Conservation (phyloP, 2,888 invertebrate genomes). For the Iphiclides podalirius region DNA sequence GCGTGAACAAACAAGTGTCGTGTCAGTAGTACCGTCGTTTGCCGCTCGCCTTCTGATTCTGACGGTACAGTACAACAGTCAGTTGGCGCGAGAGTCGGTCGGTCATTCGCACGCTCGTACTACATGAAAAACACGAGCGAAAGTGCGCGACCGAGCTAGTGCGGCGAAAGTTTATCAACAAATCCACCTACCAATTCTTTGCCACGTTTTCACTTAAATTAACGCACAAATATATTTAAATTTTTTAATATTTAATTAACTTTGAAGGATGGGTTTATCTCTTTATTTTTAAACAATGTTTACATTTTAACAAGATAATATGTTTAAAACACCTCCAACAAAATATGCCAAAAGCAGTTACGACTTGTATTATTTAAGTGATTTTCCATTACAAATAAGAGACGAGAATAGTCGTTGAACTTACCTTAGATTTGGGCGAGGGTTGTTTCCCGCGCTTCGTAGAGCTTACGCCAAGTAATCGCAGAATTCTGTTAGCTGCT, state of each 20-base stretch:
- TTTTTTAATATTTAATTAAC: neutral
- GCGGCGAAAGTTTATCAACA: constrained; percentile 60
- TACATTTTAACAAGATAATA: no score
- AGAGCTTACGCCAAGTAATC: constrained; percentile 75
- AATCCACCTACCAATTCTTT: constrained; percentile 25
- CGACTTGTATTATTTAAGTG: no score
- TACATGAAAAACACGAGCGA: constrained; percentile 45
- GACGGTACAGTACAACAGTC: constrained; percentile 9
- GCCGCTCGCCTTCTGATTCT: neutral
- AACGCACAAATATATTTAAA: no score
- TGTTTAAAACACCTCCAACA: no score
- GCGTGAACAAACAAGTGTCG: constrained; percentile 76
- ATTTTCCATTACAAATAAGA: no score
- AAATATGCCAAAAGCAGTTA: no score
- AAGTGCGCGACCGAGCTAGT: constrained; percentile 46
- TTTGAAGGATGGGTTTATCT: no score
- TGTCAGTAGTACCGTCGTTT: constrained; percentile 38
- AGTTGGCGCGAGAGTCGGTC: constrained; percentile 17
- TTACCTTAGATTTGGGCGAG: constrained; percentile 77
- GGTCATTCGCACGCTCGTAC: constrained; percentile 24
- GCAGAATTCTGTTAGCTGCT: constrained; percentile 78
- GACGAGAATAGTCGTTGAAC: constrained; percentile 61
- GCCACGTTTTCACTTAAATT: constrained; percentile 3
- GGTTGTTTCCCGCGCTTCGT: constrained; percentile 79
- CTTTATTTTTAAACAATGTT: no score